Percentiles rank a stretch among this genome's conserved stretches.
phyloP scores from a whole-genome alignment of 2,113 vertebrate species.

The Vicugna pacos region DNA sequence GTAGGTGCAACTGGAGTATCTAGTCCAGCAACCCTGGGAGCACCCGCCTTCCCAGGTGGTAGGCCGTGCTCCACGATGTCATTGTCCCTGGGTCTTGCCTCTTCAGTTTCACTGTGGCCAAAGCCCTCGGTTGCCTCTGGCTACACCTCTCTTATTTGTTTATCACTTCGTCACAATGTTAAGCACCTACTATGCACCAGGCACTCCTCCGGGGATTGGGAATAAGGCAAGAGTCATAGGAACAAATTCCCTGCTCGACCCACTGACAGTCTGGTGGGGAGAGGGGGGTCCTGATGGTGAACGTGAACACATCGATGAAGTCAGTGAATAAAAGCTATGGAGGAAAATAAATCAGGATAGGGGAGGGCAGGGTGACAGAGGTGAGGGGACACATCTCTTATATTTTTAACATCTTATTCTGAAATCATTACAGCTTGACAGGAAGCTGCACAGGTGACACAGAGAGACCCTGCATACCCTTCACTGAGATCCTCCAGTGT shows the following conservation, averaged over 20 bases:
- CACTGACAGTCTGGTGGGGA: background rate
- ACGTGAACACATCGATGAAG: background rate
- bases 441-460: background rate
- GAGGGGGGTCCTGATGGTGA: too few species aligned
- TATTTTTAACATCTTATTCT: background rate
- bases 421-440: background rate
- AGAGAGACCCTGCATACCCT: background rate
- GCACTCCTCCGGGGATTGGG: too few species aligned
- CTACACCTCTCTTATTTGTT: too few species aligned
- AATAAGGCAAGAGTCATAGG: background rate
- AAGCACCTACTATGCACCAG: background rate
- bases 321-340: background rate
- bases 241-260: too few species aligned
- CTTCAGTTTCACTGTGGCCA: background rate
- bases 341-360: background rate
- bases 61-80: rapidly evolving
- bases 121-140: background rate
- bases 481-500: background rate
- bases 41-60: background rate
- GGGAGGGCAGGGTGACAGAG: background rate
- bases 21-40: rapidly evolving
- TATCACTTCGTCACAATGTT: background rate
- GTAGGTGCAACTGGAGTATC: rapidly evolving
- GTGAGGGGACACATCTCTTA: background rate
- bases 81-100: background rate